Conservation (phyloP, 1,140 invertebrate genomes). For the Acyrthosiphon pisum region DNA sequence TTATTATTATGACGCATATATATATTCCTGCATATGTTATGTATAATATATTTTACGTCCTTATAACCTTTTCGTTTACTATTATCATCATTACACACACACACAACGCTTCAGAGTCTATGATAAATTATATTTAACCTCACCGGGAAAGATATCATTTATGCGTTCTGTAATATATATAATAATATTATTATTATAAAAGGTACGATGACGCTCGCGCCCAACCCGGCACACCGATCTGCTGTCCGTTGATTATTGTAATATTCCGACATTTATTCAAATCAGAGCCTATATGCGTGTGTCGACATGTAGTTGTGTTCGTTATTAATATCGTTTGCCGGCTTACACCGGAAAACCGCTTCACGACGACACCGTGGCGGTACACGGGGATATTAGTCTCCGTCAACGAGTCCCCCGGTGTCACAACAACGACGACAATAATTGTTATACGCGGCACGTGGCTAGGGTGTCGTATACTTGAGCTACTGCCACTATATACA, state of each 20-base stretch:
- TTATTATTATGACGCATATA: slow-evolving; percentile 24
- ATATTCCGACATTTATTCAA: slow-evolving; percentile 53
- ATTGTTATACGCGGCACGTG: neutral
- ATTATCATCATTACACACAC: slow-evolving; percentile 34
- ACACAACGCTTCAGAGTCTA: neutral
- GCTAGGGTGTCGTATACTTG: neutral
- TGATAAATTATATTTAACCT: slow-evolving; percentile 55
- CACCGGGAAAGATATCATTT: slow-evolving; percentile 34
- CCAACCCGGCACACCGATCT: slow-evolving; percentile 12
- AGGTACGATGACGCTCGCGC: slow-evolving; percentile 4
- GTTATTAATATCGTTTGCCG: slow-evolving; percentile 37
- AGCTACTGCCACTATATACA: neutral
- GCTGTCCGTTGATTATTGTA: slow-evolving; percentile 45
- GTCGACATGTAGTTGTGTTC: no score
- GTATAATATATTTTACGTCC: slow-evolving; percentile 24
- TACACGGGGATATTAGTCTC: slow-evolving; percentile 12
- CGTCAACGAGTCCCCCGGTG: slow-evolving; percentile 35
- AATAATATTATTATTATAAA: slow-evolving; percentile 31
- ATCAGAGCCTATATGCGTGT: slow-evolving; percentile 10
- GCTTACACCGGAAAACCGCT: slow-evolving; percentile 45
- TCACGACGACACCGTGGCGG: neutral
- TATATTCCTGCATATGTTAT: neutral
- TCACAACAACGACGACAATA: neutral
- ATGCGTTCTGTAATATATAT: neutral
- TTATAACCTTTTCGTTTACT: slow-evolving; percentile 40